Percentiles rank a stretch among this genome's conserved stretches.
phyloP scores from a whole-genome alignment of 2,797 vertebrate genomes.

The Crypturellus tataupa region DNA sequence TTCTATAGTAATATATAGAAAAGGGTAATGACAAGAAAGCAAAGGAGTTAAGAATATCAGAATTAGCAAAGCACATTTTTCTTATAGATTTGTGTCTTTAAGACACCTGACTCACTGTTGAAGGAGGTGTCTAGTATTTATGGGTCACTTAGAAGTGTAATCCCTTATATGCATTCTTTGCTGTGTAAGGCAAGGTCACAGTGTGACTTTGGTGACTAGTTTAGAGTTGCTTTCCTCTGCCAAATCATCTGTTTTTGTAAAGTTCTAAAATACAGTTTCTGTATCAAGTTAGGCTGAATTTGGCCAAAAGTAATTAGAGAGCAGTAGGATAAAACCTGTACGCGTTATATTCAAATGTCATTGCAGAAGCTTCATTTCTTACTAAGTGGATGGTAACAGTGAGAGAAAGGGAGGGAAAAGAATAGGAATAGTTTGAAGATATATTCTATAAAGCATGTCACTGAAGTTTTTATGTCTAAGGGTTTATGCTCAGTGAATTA shows the following conservation, averaged over 20 bases:
- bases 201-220: neutral
- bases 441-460: neutral
- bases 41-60: neutral
- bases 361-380: neutral
- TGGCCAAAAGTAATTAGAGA: neutral
- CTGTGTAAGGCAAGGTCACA: neutral
- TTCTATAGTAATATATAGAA: neutral
- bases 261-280: neutral
- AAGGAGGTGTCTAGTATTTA: neutral
- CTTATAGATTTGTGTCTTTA: neutral
- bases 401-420: neutral
- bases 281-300: fast-evolving
- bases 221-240: neutral
- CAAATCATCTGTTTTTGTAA: neutral
- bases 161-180: fast-evolving
- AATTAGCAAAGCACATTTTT: neutral
- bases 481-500: neutral
- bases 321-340: neutral
- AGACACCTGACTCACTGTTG: neutral
- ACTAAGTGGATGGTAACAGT: neutral
- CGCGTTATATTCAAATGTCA: neutral
- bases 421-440: neutral
- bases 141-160: neutral
- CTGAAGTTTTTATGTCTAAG: neutral
- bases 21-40: neutral